Conservation (phyloP, 1,140 invertebrate species). For the Rhyacophila brunnea region DNA sequence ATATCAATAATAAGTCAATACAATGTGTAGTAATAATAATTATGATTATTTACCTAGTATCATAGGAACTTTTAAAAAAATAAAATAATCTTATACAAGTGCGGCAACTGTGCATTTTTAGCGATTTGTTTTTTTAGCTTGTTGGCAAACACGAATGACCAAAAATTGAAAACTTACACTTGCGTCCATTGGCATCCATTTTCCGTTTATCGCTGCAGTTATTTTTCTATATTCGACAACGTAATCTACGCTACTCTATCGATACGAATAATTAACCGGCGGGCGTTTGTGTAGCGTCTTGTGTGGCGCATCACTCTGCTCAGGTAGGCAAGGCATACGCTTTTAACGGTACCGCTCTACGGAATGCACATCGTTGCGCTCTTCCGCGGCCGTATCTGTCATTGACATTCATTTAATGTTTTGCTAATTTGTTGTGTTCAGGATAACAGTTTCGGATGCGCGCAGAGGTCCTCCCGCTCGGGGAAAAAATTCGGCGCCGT, state of each 20-base stretch:
- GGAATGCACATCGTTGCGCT: constrained; percentile 8
- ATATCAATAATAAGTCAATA: too few species aligned
- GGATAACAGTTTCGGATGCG: too few species aligned
- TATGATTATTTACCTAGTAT: too few species aligned
- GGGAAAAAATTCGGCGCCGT: too few species aligned
- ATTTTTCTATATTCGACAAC: not conserved
- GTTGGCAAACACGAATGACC: constrained; percentile 16
- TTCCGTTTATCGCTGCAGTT: constrained; percentile 11
- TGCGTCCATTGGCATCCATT: constrained; percentile 19
- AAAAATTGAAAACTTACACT: constrained; percentile 16
- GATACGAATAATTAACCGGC: too few species aligned
- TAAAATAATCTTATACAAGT: too few species aligned
- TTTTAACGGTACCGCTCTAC: constrained; percentile 11
- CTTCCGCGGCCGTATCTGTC: constrained; percentile 11
- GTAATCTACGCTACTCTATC: too few species aligned
- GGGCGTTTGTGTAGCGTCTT: not conserved
- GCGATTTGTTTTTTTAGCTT: constrained; percentile 3
- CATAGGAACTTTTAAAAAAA: too few species aligned
- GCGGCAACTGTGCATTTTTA: not conserved
- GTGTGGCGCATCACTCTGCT: too few species aligned
- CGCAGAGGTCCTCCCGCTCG: too few species aligned
- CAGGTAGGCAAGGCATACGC: constrained; percentile 10
- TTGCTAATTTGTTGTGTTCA: constrained; percentile 9
- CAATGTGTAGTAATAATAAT: too few species aligned
- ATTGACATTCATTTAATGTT: constrained; percentile 18